Evolutionary conservation across 2,888 invertebrate species (phyloP).

Genomic region (Campaea margaritaria): DNA sequence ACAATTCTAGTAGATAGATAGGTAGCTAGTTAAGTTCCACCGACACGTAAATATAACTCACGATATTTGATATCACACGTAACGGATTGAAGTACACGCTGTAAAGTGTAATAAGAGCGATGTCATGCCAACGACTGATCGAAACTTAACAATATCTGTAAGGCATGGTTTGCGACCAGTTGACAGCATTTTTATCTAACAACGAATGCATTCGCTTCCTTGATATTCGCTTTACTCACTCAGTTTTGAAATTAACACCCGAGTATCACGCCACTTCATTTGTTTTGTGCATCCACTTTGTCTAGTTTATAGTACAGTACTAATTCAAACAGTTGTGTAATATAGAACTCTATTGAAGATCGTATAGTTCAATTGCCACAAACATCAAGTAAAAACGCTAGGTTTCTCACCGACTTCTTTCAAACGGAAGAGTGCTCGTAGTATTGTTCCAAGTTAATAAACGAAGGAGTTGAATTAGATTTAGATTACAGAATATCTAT

Average conservation of each 20-base stretch:
- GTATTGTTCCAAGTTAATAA: not conserved
- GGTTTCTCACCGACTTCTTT: not conserved
- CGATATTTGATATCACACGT: slow-evolving; percentile 42
- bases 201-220: slow-evolving; percentile 57
- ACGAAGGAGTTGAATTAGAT: not conserved
- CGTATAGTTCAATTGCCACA: not conserved
- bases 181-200: slow-evolving; percentile 73
- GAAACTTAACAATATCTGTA: slow-evolving; percentile 49
- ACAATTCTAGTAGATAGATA: slow-evolving; percentile 54
- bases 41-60: slow-evolving; percentile 49
- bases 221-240: slow-evolving; percentile 48
- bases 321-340: slow-evolving; percentile 40
- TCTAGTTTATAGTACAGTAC: slow-evolving; percentile 46
- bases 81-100: slow-evolving; percentile 35
- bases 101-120: slow-evolving; percentile 52
- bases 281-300: slow-evolving; percentile 56
- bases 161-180: slow-evolving; percentile 74
- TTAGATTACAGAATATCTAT: too few species aligned
- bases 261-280: slow-evolving; percentile 54
- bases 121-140: slow-evolving; percentile 75
- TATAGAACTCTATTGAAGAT: slow-evolving; percentile 16
- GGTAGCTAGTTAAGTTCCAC: slow-evolving; percentile 56
- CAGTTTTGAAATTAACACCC: slow-evolving; percentile 53
- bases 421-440: not conserved
- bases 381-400: not conserved